Evolutionary conservation across 2,113 vertebrate genomes (phyloP), one percentile per base, ranked within the genome.

Genomic region (Otus sunia): DNA sequence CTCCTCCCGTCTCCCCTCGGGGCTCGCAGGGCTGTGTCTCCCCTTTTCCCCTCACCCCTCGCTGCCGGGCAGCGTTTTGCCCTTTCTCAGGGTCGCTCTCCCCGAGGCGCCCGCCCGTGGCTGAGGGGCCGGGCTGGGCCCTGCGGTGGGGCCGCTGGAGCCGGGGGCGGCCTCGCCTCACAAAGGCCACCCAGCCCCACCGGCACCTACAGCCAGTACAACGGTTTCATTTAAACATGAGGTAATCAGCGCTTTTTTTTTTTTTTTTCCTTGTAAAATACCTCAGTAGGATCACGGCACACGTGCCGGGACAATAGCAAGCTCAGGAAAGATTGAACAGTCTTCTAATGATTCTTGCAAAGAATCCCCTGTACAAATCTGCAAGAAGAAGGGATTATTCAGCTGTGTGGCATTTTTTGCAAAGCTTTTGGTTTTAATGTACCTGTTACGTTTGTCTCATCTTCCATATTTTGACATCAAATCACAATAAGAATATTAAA

Each of bases 101-200:
- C 30, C 58, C 6, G 7, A 29, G 52, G 62, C 2, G 3, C 34
- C 50, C 9, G 39, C 39, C 39, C 39, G 39, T 39, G 39, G 39
- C 39, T 39, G 39, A 12, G 39, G 39, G 39, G 11, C 39, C 39
- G 39, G 39, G 39, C 39, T 41, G 39, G 12, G 39, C 39, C 39
- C 39, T 41, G 39, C 12, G 27, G 10, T 6, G 23, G 15, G 20
- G 25, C 29, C 2, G 5, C 4, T 23, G 56, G 14, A 14, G 20
- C 59, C 3, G 8, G 9, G 39, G 14, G 21, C 49, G 4, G 37
- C 41, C 32, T 27, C 3, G 22, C 45, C 64, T 37, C 47, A 30
- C 23, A 3, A 15, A 10, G 12, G 5, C 4, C 4, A 7, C 43
- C 16, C 16, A 18, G 43, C 4, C 13, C 6, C 11, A 1, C 26